Conservation (phyloP, 2,888 invertebrate genomes). For the Tridacna gigas region DNA sequence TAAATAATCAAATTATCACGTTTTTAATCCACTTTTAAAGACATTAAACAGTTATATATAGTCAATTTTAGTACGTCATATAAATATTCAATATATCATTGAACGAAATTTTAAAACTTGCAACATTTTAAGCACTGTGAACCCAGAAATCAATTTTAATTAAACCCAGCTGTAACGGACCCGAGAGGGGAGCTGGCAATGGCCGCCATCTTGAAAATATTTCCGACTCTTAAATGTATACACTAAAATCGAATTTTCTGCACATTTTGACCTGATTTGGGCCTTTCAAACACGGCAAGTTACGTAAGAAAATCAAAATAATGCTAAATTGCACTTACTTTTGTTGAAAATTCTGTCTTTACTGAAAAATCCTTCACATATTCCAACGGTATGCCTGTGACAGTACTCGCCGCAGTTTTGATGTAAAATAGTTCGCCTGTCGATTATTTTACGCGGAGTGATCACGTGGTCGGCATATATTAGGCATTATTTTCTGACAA, state of each 20-base stretch:
- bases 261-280: not conserved
- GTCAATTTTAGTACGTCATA: not conserved
- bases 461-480: constrained; percentile 60
- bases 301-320: constrained; percentile 1
- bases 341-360: constrained; percentile 6
- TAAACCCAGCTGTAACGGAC: constrained; percentile 47
- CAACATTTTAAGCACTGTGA: not conserved
- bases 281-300: not conserved
- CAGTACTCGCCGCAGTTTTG: constrained; percentile 40
- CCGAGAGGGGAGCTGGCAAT: constrained; percentile 40
- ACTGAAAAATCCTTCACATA: constrained; percentile 39
- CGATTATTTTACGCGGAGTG: constrained; percentile 47
- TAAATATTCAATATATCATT: constrained; percentile 26
- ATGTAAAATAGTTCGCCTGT: constrained; percentile 60
- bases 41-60: not conserved
- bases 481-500: constrained; percentile 33
- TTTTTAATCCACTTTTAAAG: constrained; percentile 25
- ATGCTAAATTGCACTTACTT: constrained; percentile 7
- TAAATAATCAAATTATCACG: constrained; percentile 33
- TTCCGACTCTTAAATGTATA: constrained; percentile 18
- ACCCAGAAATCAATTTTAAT: constrained; percentile 58
- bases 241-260: constrained; percentile 37
- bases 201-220: constrained; percentile 62
- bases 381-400: constrained; percentile 31
- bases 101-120: constrained; percentile 57